Evolutionary conservation across 2,113 vertebrate genomes (phyloP).

Genomic region (Pipa parva): DNA sequence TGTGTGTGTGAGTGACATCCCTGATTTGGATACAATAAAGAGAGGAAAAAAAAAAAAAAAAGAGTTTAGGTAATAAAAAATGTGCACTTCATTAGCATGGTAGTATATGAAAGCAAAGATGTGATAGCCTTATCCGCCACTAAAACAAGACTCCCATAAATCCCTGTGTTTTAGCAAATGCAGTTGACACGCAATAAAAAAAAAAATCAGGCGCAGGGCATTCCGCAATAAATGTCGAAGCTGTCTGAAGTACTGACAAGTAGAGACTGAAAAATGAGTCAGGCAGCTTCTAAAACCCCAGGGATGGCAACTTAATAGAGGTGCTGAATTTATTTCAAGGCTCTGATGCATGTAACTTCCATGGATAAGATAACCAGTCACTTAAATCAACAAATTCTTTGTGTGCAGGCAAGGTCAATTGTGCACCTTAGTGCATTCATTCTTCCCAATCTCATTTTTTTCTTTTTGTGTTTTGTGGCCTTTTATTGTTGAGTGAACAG

Average conservation of each 20-base stretch:
- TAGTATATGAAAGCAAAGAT: not conserved
- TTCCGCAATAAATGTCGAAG: constrained; percentile 33
- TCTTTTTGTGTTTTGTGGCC: not conserved
- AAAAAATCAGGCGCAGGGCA: constrained; percentile 22
- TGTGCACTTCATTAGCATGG: not conserved
- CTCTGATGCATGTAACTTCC: constrained; percentile 18
- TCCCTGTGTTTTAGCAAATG: constrained; percentile 25
- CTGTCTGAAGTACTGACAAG: constrained; percentile 22
- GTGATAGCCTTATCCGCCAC: not conserved
- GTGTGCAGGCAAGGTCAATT: constrained; percentile 3
- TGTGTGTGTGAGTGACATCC: too few relatives aligned
- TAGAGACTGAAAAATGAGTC: constrained; percentile 26
- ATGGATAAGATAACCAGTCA: constrained; percentile 13
- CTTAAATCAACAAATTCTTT: constrained; percentile 27
- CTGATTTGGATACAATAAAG: too few relatives aligned
- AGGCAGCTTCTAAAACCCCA: constrained; percentile 8
- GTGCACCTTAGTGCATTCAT: not conserved
- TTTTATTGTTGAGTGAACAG: not conserved
- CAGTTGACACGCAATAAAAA: constrained; percentile 27
- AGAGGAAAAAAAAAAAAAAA: too few relatives aligned
- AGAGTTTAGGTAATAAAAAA: too few relatives aligned
- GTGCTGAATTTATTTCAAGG: constrained; percentile 26
- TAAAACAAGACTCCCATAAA: constrained; percentile 24
- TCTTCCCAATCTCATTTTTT: not conserved
- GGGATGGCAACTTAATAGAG: constrained; percentile 35